phyloP scores from a whole-genome alignment of 2,888 invertebrate genomes.

The Acanthoscelides obtectus region DNA sequence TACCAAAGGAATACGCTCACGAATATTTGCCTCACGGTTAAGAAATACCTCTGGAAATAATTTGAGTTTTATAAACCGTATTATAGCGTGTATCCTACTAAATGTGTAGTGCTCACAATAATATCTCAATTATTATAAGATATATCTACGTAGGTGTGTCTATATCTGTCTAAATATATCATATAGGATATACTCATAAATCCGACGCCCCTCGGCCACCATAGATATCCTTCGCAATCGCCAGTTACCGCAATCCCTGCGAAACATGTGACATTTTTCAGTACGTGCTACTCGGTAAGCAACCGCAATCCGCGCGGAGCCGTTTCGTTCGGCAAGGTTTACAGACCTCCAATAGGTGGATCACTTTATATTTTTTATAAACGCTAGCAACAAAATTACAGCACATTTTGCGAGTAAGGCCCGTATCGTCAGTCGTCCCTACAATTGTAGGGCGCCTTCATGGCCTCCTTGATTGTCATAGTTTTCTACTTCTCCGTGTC shows the following conservation, averaged over 20 bases:
- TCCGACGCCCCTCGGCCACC: background rate
- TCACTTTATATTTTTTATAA: too few species aligned
- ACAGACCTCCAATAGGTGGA: too few species aligned
- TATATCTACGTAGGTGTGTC: background rate
- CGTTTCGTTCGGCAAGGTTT: background rate
- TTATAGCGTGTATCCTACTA: background rate
- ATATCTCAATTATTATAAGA: background rate
- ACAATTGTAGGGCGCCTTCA: too few species aligned
- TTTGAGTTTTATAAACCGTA: too few species aligned
- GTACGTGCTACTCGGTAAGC: background rate
- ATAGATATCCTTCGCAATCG: background rate
- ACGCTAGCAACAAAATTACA: too few species aligned
- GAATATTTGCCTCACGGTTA: too few species aligned
- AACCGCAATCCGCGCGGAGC: background rate
- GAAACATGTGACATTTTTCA: background rate
- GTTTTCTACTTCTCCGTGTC: too few species aligned
- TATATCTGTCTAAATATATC: background rate
- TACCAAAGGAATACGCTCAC: too few species aligned
- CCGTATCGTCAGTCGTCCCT: too few species aligned
- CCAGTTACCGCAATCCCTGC: background rate
- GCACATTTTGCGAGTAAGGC: too few species aligned
- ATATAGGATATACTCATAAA: background rate
- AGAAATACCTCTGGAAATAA: too few species aligned
- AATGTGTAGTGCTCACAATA: background rate
- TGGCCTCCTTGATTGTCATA: too few species aligned